phyloP scores from a whole-genome alignment of 2,797 vertebrate genomes.

The Sparus aurata region DNA sequence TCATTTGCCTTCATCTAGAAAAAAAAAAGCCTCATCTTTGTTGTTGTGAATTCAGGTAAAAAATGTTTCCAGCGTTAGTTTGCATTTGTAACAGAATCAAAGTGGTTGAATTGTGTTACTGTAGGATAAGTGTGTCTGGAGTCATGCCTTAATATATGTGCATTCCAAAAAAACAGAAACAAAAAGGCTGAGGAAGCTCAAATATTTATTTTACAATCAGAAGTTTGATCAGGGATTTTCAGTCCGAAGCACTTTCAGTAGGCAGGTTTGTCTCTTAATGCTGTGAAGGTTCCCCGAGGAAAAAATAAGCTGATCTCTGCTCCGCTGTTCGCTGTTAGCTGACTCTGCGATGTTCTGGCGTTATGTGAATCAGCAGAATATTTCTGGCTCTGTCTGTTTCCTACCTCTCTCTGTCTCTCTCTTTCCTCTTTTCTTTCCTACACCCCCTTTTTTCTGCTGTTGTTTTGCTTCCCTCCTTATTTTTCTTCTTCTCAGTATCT shows the following conservation, averaged over 20 bases:
- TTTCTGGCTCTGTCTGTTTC: constrained; percentile 42
- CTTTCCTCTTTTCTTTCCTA: not conserved
- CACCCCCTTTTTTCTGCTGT: constrained; percentile 20
- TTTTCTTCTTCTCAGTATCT: not conserved
- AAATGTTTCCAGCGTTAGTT: constrained; percentile 11
- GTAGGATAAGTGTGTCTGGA: constrained; percentile 4
- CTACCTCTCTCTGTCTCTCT: constrained; percentile 13
- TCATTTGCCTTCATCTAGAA: constrained; percentile 35
- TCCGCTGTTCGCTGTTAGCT: constrained; percentile 51
- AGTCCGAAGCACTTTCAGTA: constrained; percentile 13
- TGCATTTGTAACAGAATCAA: constrained; percentile 16
- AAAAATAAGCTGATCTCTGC: constrained; percentile 65
- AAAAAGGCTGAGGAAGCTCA: constrained; percentile 4
- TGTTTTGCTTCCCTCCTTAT: constrained; percentile 23
- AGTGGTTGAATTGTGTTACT: constrained; percentile 25
- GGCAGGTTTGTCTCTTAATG: constrained; percentile 34
- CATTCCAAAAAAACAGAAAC: constrained; percentile 25
- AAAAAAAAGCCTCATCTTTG: not conserved
- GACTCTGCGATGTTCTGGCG: constrained; percentile 60
- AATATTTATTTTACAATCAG: constrained; percentile 66
- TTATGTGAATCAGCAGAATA: constrained; percentile 73
- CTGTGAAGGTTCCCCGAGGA: constrained; percentile 44
- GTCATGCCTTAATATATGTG: constrained; percentile 23
- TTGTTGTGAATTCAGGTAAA: constrained; percentile 51
- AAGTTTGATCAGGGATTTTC: constrained; percentile 47